Evolutionary conservation across 2,888 invertebrate genomes (phyloP).

Genomic region (Dynastes tityus): DNA sequence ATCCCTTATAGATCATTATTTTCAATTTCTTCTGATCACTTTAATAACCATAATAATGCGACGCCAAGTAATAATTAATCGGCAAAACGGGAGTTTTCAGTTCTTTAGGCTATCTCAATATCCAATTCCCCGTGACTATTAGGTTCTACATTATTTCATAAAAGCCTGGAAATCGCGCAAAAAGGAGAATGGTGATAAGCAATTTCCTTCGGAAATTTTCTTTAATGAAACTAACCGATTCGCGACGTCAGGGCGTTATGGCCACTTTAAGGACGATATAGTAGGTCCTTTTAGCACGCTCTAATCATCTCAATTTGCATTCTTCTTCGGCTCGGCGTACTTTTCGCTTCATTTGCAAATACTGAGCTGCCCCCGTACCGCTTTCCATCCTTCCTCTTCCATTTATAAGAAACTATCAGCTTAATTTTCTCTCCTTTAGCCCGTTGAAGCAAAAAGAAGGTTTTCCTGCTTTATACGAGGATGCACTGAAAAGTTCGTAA

Average conservation of each 20-base stretch:
- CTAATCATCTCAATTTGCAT: slow-evolving; percentile 42
- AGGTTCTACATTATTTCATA: slow-evolving; percentile 1
- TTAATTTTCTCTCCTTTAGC: slow-evolving; percentile 12
- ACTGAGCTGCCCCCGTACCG: neutral
- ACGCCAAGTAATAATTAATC: no score
- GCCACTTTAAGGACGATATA: slow-evolving; percentile 19
- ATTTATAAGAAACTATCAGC: slow-evolving; percentile 21
- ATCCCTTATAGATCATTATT: no score
- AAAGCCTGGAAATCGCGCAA: neutral
- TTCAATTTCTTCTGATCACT: no score
- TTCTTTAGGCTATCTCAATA: neutral
- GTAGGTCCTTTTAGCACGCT: slow-evolving; percentile 27
- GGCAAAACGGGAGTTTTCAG: neutral
- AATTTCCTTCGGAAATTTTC: slow-evolving; percentile 9
- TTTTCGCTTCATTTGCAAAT: slow-evolving; percentile 31
- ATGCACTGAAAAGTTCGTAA: no score
- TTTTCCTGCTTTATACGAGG: neutral
- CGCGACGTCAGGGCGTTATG: neutral
- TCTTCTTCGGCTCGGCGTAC: neutral
- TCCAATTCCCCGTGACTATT: neutral
- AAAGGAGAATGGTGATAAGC: slow-evolving; percentile 9
- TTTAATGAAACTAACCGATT: slow-evolving; percentile 30
- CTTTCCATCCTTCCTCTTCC: neutral
- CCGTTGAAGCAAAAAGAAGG: neutral
- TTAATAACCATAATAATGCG: no score